These are phyloP conservation scores for Pithys albifrons DNA, from an alignment of 2,113 vertebrate species.

Conservation along the genomic window DNA sequence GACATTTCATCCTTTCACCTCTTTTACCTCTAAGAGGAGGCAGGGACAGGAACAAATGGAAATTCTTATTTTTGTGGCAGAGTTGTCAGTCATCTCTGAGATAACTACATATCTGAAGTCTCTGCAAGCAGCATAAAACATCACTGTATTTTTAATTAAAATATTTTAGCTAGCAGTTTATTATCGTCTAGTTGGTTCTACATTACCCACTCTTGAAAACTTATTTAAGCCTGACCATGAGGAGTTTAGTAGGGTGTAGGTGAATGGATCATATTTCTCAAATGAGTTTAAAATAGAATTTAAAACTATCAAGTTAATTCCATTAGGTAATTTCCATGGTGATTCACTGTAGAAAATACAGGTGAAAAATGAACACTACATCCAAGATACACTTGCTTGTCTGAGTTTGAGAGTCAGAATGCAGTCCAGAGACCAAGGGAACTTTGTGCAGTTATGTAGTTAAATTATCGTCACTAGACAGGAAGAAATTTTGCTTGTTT, in stretches of 20 bases:
- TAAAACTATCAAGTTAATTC: background rate
- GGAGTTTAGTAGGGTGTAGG: background rate
- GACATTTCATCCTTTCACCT: background rate
- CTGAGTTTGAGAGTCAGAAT: background rate
- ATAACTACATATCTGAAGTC: background rate
- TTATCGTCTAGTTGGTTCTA: background rate
- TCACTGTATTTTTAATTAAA: background rate
- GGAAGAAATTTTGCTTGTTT: conserved; percentile 6
- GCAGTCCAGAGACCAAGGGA: background rate
- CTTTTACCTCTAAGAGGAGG: background rate
- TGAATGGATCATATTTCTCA: background rate
- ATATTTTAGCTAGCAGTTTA: background rate
- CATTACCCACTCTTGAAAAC: background rate
- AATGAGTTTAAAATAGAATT: background rate
- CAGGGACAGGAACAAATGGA: background rate
- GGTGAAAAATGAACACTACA: background rate
- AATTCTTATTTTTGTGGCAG: background rate
- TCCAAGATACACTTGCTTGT: background rate
- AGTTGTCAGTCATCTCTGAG: background rate
- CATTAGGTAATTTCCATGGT: background rate
- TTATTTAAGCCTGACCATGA: background rate
- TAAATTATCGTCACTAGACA: background rate
- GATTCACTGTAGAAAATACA: background rate
- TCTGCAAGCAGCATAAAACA: background rate
- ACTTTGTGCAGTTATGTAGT: background rate